Percentiles rank a stretch among this genome's conserved stretches.
phyloP scores from a whole-genome alignment of 1,140 invertebrate species.

The Palaemon carinicauda region DNA sequence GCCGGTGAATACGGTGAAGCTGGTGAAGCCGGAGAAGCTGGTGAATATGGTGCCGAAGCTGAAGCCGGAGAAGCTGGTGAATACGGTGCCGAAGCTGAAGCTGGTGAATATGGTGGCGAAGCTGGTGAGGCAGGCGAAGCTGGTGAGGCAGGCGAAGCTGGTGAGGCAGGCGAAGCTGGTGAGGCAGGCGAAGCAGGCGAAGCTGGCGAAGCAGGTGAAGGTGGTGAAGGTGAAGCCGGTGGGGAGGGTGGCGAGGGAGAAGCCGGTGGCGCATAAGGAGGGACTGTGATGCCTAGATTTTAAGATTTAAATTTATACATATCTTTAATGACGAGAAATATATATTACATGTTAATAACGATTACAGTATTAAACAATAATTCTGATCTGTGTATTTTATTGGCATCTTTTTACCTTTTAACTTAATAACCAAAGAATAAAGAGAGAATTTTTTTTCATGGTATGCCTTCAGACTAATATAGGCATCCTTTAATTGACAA shows the following conservation, averaged over 20 bases:
- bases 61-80: constrained; percentile 12
- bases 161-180: background rate
- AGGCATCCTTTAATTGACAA: too few relatives aligned
- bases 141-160: background rate
- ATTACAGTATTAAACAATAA: too few relatives aligned
- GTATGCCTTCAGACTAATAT: too few relatives aligned
- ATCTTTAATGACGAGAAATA: background rate
- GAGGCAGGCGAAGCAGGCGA: background rate
- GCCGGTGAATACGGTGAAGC: too few relatives aligned
- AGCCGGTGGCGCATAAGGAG: background rate
- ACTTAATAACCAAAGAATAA: too few relatives aligned
- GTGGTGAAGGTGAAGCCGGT: constrained; percentile 22
- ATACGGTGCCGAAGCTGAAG: background rate
- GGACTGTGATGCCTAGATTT: background rate
- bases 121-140: background rate
- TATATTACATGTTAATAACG: background rate
- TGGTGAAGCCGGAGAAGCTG: background rate
- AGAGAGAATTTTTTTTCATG: too few relatives aligned
- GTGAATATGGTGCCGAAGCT: background rate
- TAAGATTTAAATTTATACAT: background rate
- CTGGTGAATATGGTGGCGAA: background rate
- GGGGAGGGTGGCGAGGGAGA: background rate
- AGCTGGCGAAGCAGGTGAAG: background rate
- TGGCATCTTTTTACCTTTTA: too few relatives aligned
- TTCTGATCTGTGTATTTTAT: too few relatives aligned